Base-by-base conservation (phyloP, 2,797 vertebrate genomes). In the Toxotes lorentzi region DNA sequence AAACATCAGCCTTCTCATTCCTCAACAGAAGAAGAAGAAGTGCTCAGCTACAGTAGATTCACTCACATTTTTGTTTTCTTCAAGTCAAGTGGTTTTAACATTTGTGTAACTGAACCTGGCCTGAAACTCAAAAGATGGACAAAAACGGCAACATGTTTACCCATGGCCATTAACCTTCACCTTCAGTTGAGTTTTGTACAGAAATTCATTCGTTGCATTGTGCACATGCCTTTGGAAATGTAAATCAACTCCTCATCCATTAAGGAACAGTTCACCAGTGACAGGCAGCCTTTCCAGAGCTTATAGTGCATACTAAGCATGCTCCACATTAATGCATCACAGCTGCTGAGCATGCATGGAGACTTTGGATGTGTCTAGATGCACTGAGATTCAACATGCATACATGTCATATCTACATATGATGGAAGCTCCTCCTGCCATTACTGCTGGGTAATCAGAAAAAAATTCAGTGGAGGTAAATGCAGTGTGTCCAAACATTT, bases 221-320 rank as follows among this genome's bases (percentile, higher is more conserved):
- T 79, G 43, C 57, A 68, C 65, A 63, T 74, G 40, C 56, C 80
- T 84, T 78, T 86, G 69, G 48, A 91, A 89, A 92, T 89, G 84
- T 91, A 92, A 90, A 94, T 93, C 81, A 84, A 76, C 85, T 83
- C 81, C 66, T 78, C 69, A 81, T 88, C 81, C 83, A 89, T 91
- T 84, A 88, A 86, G 77, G 56, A 85, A 73, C 72, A 81, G 82
- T 88, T 88, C 79, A 78, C 59, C 68, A 76, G 78, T 86, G 91
- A 89, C 91, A 89, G 85, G 73, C 66, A 74, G 86, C 68, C 82
- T 84, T 82, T 71, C 57, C 51, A 83, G 73, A 82, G 85, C 87
- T 85, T 89, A 87, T 79, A 89, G 82, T 83, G 88, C 91, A 91
- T 88, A 85, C 85, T 88, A 88, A 93, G 86, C 89, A 90, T 56